Base-by-base conservation (phyloP, 2,797 vertebrate genomes). In the Ptychadena robeensis region DNA sequence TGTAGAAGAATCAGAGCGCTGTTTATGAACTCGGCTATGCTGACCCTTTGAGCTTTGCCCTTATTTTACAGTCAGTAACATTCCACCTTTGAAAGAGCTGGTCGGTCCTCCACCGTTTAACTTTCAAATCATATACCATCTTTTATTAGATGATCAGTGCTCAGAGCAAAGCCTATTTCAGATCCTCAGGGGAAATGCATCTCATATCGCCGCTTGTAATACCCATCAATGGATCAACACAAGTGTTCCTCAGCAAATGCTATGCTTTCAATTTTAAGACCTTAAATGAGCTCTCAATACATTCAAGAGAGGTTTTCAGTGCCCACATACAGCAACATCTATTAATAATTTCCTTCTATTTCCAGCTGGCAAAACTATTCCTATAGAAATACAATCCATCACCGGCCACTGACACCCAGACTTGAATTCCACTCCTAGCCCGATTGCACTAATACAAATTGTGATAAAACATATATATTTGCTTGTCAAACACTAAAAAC, bases 241-340 rank as follows among this genome's bases (percentile, higher is more conserved):
- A 22, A 78, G 74, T 32, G 67, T 61, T 61, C 30, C 63, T 48
- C 32, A 12, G 35, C 37, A 77, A 82, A 77, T 63, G 73, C 57
- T 78, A 57, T 66, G 64, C 74, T 82, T 78, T 71, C 40, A 35
- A 72, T 83, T 64, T 83, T 72, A 83, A 83, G 68, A 66, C 75
- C 61, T 83, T 83, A 83, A 82, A 83, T 61, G 68, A 83, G 82
- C 68, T 73, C 59, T 79, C 68, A 67, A 59, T 57, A 34, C 75
- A 27, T 73, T 31, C 1, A 18, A 78, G 69, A 81, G 69, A 83
- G 59, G 31, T 66, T 66, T 32, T 73, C 74, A 40, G 27, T 28
- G 53, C 66, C 66, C 37, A 80, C 59, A 35, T 44, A 28, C 59
- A 38, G 71, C 32, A 38, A 64, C 38, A 61, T 59, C 80, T 59